Evolutionary conservation across 2,888 invertebrate genomes (phyloP).

Genomic region (Hydroisotoma schaefferi): DNA sequence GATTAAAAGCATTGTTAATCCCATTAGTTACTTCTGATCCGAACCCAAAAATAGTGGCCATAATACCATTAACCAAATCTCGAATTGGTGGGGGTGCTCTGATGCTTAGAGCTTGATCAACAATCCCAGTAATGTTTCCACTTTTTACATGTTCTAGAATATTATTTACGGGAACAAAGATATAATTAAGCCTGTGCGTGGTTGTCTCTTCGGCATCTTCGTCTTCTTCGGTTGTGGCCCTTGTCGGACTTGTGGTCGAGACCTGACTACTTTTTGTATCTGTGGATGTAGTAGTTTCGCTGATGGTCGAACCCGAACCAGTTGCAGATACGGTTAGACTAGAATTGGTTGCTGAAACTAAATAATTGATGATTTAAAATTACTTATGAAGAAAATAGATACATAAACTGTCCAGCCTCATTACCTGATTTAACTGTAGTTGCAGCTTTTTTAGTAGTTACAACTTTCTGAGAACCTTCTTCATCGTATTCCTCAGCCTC

Average conservation of each 20-base stretch:
- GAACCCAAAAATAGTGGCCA: conserved; percentile 20
- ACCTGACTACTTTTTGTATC: too few species aligned
- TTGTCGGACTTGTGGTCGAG: conserved; percentile 4
- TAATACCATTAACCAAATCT: conserved; percentile 24
- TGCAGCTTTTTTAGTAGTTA: not conserved
- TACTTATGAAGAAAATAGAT: not conserved
- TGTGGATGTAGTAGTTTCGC: too few species aligned
- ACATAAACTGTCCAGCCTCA: not conserved
- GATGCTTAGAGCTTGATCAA: conserved; percentile 22
- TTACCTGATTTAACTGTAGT: conserved; percentile 3
- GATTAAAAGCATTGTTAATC: too few species aligned
- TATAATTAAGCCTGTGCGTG: conserved; percentile 3
- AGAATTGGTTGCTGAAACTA: not conserved
- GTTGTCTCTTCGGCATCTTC: conserved; percentile 14
- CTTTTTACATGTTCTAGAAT: conserved; percentile 20
- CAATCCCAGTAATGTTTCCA: conserved; percentile 28
- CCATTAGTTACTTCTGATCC: not conserved
- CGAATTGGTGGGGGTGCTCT: conserved; percentile 26
- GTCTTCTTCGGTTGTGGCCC: conserved; percentile 10
- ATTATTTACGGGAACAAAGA: conserved; percentile 23
- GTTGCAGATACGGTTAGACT: not conserved
- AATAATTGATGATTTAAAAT: too few species aligned
- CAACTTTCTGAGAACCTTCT: not conserved
- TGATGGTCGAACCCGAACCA: too few species aligned
- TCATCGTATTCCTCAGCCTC: conserved; percentile 9